A percentile compares a stretch with the other conserved stretches of the same genome.
Conservation (phyloP, 2,113 vertebrate genomes). For the Lonchura striata region DNA sequence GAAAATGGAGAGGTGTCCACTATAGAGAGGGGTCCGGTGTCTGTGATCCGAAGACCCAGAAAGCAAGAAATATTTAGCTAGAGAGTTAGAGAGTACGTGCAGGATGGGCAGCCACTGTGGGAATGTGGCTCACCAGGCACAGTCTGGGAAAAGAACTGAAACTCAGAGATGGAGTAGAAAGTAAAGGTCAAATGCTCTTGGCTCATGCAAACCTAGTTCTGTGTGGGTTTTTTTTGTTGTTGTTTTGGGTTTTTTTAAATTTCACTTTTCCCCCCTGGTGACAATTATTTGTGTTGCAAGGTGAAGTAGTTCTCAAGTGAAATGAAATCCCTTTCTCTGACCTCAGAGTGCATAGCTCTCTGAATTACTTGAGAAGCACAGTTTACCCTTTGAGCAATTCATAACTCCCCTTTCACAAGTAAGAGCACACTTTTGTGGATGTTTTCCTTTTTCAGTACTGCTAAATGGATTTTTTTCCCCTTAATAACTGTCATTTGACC, state of each 20-base stretch:
- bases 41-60: accelerated
- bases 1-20: not conserved
- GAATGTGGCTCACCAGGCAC: not conserved
- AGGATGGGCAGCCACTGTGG: not conserved
- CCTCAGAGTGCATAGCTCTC: not conserved
- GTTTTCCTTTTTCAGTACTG: not conserved
- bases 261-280: not conserved
- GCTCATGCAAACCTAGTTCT: not conserved
- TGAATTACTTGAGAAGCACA: not conserved
- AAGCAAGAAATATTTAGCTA: not conserved
- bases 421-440: not conserved
- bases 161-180: not conserved
- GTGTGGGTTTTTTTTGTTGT: not conserved
- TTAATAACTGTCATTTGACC: not conserved
- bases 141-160: not conserved
- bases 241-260: not conserved
- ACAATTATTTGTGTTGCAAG: not conserved
- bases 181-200: not conserved
- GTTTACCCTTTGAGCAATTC: not conserved
- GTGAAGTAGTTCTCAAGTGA: not conserved
- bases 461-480: not conserved
- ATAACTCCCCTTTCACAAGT: not conserved
- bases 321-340: not conserved
- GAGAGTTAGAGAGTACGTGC: accelerated
- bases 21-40: not conserved